These are phyloP conservation scores for Takifugu rubripes DNA, from an alignment of 2,797 vertebrate species.

Conservation along the genomic window DNA sequence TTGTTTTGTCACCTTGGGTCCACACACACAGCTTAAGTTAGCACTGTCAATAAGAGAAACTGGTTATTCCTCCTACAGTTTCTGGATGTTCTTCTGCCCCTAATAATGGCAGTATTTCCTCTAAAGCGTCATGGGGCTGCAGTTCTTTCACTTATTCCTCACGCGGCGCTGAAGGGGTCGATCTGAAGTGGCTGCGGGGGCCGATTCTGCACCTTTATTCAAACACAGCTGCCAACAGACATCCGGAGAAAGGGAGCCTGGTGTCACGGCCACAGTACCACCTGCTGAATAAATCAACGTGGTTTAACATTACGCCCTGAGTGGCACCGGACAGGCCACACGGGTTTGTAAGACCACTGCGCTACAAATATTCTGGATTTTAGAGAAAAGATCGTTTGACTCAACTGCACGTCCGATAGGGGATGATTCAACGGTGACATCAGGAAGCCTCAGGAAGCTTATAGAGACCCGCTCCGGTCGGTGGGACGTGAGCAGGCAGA, in stretches of 20 bases:
- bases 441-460: too few relatives aligned
- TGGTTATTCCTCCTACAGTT: constrained; percentile 24
- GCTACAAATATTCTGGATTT: too few relatives aligned
- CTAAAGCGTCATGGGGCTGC: not conserved
- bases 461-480: too few relatives aligned
- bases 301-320: constrained; percentile 49
- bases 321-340: constrained; percentile 3
- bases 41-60: constrained; percentile 20
- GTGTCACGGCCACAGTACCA: constrained; percentile 20
- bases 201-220: constrained; percentile 1
- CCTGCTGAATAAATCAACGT: constrained; percentile 58
- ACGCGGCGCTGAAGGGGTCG: too few relatives aligned
- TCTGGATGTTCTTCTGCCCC: not conserved
- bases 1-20: constrained; percentile 1
- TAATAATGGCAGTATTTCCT: not conserved
- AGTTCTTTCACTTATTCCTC: too few relatives aligned
- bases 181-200: too few relatives aligned
- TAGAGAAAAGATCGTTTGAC: too few relatives aligned
- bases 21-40: constrained; percentile 14
- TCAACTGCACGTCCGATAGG: too few relatives aligned
- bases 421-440: too few relatives aligned
- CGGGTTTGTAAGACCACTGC: too few relatives aligned
- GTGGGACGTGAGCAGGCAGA: constrained; percentile 19
- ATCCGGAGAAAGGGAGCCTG: constrained; percentile 10
- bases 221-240: constrained; percentile 23